Base-by-base conservation (phyloP, 2,113 vertebrate species). In the Panthera tigris region DNA sequence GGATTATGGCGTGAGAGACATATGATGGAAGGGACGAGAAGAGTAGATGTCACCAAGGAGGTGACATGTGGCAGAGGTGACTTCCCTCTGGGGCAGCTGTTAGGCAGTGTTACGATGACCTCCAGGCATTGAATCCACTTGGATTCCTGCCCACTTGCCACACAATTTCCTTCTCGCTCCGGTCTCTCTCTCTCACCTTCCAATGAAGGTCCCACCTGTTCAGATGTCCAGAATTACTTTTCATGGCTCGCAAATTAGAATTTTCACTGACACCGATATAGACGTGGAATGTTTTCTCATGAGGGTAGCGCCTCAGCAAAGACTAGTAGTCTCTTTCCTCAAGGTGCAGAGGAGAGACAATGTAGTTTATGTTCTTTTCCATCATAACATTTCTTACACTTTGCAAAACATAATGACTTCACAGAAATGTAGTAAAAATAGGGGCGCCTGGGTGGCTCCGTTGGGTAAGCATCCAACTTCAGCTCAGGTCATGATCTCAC, bases 31-130 rank as follows among this genome's bases (percentile, higher is more conserved):
- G 29, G n/a, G 14, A 3, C 1, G 21, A 21, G 36, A 29, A 8
- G 57, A 45, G 13, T 8, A 57, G 55, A 27, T 0, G 18, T 15
- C 27, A 0, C 31, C 29, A 0, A 1, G 0, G 45, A 10, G 45
- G 73, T 5, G 16, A 14, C 31, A 9, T 0, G 68, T 16, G 8
- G 33, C 39, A 4, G 11, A 31, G 21, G 29, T 11, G 18, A 13
- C 31, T 36, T 10, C 23, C 16, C 48, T 21, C 27, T 33, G 33
- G 0, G 0, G 3, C 74, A 68, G 13, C 31, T 16, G 18, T 18
- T 12, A 25, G 4, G 7, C 1, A 36, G 11, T 31, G 0, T 0
- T 12, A 12, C 2, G 4, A 0, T 10, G 31, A 33, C 61, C 55
- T 31, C 27, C 29, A 5, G 45, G 11, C 45, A 16, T 50, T 18